Evolutionary conservation across 2,113 vertebrate species (phyloP).

Genomic region (Dicentrarchus labrax): DNA sequence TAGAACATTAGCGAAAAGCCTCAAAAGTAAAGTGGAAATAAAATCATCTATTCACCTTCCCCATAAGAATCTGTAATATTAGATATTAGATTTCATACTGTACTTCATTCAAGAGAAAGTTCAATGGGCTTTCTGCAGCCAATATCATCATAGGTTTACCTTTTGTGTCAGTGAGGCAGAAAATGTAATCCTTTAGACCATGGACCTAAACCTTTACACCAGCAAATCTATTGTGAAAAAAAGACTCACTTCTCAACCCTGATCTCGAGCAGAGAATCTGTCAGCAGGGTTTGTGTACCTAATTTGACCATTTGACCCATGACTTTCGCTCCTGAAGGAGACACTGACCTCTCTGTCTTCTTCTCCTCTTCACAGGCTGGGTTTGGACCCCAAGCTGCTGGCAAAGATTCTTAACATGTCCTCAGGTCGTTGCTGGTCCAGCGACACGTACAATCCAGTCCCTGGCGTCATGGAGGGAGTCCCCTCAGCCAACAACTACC

Average conservation of each 20-base stretch:
- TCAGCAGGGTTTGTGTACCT: neutral
- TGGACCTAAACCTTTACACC: neutral
- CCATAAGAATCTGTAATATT: neutral
- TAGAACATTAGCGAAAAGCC: neutral
- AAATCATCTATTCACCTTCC: neutral
- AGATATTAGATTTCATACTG: neutral
- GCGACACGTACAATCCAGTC: slow-evolving; percentile 96
- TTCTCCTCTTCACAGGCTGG: slow-evolving; percentile 88
- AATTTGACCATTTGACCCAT: neutral
- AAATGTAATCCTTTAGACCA: neutral
- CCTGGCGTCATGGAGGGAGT: slow-evolving; percentile 99
- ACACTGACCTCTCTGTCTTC: slow-evolving; percentile 7
- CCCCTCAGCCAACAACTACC: slow-evolving; percentile 96
- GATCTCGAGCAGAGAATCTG: neutral
- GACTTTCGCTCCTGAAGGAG: neutral
- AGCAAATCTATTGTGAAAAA: neutral
- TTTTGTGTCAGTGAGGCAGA: neutral
- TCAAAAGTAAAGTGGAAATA: slow-evolving; percentile 4
- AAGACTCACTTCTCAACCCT: neutral
- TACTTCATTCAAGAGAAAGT: neutral
- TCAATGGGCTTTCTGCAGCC: neutral
- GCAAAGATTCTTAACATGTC: slow-evolving; percentile 97
- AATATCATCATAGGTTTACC: slow-evolving; percentile 1
- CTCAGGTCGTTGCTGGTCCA: slow-evolving; percentile 98
- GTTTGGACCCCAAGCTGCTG: slow-evolving; percentile 96